These are phyloP conservation scores for Flexamia atlantica DNA, from an alignment of 2,888 invertebrate genomes.

Conservation along the genomic window DNA sequence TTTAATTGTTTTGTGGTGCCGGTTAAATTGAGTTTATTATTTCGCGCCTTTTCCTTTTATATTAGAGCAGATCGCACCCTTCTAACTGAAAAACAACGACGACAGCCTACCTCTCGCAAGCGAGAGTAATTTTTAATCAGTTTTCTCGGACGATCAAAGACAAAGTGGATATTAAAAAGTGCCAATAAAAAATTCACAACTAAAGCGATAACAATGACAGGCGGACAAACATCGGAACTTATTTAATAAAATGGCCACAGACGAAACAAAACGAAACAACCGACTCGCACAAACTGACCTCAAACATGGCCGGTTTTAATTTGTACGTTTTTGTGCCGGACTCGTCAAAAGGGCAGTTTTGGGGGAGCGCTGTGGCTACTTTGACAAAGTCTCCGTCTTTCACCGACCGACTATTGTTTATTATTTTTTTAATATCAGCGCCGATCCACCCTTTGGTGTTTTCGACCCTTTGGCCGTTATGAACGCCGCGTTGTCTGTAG, in stretches of 20 bases:
- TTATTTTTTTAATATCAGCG: constrained; percentile 63
- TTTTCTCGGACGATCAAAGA: constrained; percentile 53
- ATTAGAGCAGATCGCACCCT: too few relatives aligned
- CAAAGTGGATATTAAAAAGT: constrained; percentile 53
- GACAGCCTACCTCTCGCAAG: background rate
- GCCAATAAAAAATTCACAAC: constrained; percentile 55
- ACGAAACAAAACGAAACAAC: constrained; percentile 13
- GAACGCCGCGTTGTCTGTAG: constrained; percentile 16
- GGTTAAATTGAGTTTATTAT: too few relatives aligned
- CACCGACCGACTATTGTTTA: constrained; percentile 47
- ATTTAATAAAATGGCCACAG: constrained; percentile 55
- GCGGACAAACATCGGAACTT: constrained; percentile 53
- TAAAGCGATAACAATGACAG: constrained; percentile 45
- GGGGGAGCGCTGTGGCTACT: constrained; percentile 54
- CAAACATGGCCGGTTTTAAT: constrained; percentile 47
- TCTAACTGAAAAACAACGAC: too few relatives aligned
- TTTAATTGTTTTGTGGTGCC: too few relatives aligned
- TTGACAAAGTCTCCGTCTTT: constrained; percentile 52
- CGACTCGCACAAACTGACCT: constrained; percentile 43
- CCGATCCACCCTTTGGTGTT: constrained; percentile 73
- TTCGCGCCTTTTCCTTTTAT: too few relatives aligned
- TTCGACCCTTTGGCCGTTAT: constrained; percentile 20
- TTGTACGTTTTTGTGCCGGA: constrained; percentile 53
- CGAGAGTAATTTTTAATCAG: constrained; percentile 44
- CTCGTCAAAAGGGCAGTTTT: constrained; percentile 54